phyloP scores from a whole-genome alignment of 2,797 vertebrate genomes.

The Coranthus polyacanthus region DNA sequence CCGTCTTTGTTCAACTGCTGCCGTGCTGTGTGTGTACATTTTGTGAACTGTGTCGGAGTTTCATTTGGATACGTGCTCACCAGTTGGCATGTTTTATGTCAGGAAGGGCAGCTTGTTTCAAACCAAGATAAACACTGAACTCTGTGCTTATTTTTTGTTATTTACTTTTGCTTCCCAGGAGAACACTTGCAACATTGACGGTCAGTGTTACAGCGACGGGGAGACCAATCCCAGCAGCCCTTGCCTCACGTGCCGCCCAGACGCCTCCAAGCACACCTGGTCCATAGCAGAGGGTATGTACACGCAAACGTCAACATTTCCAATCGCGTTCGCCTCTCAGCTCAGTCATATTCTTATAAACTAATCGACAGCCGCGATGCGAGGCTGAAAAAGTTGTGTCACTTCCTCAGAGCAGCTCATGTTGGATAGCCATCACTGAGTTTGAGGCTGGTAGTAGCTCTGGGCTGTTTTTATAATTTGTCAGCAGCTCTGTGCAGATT shows the following conservation, averaged over 20 bases:
- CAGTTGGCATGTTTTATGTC: not conserved
- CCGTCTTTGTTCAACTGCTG: slow-evolving; percentile 7
- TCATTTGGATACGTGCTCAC: not conserved
- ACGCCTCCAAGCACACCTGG: slow-evolving; percentile 89
- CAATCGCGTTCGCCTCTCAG: slow-evolving; percentile 13
- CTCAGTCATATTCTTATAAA: not conserved
- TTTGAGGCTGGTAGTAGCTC: slow-evolving; percentile 1
- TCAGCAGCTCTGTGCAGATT: slow-evolving; percentile 58
- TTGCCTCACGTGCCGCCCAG: slow-evolving; percentile 89
- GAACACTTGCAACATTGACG: slow-evolving; percentile 90
- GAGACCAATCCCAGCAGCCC: slow-evolving; percentile 86
- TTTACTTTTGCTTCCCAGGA: slow-evolving; percentile 81
- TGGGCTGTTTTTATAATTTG: slow-evolving; percentile 48
- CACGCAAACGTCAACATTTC: not conserved
- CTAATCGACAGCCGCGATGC: not conserved
- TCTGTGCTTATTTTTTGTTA: not conserved
- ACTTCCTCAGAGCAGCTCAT: slow-evolving; percentile 18
- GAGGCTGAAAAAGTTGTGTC: not conserved
- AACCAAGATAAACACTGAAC: slow-evolving; percentile 8
- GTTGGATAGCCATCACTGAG: slow-evolving; percentile 18
- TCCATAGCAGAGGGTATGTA: slow-evolving; percentile 88
- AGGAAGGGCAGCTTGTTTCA: not conserved
- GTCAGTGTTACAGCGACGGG: slow-evolving; percentile 88
- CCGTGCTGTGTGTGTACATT: too few species aligned
- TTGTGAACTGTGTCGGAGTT: not conserved